Evolutionary conservation across 2,888 invertebrate genomes (phyloP), one percentile per base, ranked within the genome.

Genomic region (Protodeltote pygarga): DNA sequence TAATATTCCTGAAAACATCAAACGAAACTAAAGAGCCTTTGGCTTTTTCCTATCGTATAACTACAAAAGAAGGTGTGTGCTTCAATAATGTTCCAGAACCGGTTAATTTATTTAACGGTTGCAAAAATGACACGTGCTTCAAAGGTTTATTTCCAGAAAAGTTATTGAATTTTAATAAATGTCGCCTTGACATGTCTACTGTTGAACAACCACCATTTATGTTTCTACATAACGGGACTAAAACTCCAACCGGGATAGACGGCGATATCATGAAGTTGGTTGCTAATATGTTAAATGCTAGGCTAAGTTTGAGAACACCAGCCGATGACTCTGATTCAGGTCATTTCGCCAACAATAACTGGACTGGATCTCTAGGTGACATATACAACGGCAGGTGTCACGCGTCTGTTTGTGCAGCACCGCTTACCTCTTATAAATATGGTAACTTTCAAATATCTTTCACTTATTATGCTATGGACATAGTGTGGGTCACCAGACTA

Each of bases 331-430:
- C 44, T 3, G 72, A 72, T 27, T 75, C 72, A 61, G 85, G 85
- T 2, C 55, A 59, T 16, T 81, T 61, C 39, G 46, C 57, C 44
- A 61, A 80, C 49, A 71, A 73, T 19, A 83, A 77, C 51, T 85
- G 86, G 86, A 83, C 85, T n/a, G 85, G 86, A 1, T 80, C 83
- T 5, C 59, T 86, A 6, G 85, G 85, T 1, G 83, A 84, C 9
- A 64, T 83, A 5, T 81, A 64, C 35, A 82, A 83, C 34, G 55
- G 51, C 5, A 63, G 55, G 4, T 78, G 69, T 3, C 73, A 83
- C 32, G 65, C 61, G 17, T 81, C 86, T 1, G 74, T 80, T 24
- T 82, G 81, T 48, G 72, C 82, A 3, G 44, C 72, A 19, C 83
- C 86, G 3, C 45, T 86, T 9, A 79, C 79, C 4, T 51, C 68